These are phyloP conservation scores for Macquaria australasica DNA, from an alignment of 2,113 vertebrate genomes.

Conservation along the genomic window DNA sequence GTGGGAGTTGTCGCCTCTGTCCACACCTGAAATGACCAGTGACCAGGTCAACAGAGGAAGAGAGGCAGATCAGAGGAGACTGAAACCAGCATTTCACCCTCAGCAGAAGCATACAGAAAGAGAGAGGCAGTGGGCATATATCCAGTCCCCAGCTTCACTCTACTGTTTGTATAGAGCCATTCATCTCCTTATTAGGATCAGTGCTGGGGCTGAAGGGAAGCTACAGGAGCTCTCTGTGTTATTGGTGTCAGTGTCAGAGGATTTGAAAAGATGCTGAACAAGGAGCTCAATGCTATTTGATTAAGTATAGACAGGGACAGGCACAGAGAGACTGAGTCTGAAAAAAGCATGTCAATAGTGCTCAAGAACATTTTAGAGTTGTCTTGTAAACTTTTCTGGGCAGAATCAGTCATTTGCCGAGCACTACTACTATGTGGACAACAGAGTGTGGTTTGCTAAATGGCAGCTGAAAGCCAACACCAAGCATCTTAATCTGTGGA, in stretches of 20 bases:
- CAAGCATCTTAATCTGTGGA: constrained; percentile 61
- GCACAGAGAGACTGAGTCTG: constrained; percentile 31
- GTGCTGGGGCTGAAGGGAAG: constrained; percentile 66
- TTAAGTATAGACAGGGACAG: constrained; percentile 49
- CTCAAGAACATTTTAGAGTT: constrained; percentile 31
- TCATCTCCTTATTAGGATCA: constrained; percentile 84
- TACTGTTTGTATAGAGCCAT: constrained; percentile 77
- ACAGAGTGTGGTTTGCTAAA: constrained; percentile 47
- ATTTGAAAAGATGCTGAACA: constrained; percentile 69
- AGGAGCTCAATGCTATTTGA: constrained; percentile 63
- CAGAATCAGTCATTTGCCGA: constrained; percentile 17
- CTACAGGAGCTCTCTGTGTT: constrained; percentile 70
- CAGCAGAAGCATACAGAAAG: constrained; percentile 23
- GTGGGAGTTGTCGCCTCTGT: neutral
- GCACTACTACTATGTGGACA: constrained; percentile 17
- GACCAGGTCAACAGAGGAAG: constrained; percentile 24
- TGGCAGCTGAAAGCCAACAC: constrained; percentile 68
- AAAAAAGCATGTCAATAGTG: constrained; percentile 26
- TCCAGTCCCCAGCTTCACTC: constrained; percentile 67
- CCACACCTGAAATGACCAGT: constrained; percentile 19
- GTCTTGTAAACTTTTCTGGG: constrained; percentile 45
- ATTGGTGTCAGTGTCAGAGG: constrained; percentile 69
- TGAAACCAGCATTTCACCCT: constrained; percentile 35
- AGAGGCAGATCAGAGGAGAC: constrained; percentile 21
- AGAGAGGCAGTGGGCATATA: constrained; percentile 60